A percentile compares a stretch with the other conserved stretches of the same genome.
Conservation (phyloP, 2,888 invertebrate species). For the Cylindroiulus punctatus region DNA sequence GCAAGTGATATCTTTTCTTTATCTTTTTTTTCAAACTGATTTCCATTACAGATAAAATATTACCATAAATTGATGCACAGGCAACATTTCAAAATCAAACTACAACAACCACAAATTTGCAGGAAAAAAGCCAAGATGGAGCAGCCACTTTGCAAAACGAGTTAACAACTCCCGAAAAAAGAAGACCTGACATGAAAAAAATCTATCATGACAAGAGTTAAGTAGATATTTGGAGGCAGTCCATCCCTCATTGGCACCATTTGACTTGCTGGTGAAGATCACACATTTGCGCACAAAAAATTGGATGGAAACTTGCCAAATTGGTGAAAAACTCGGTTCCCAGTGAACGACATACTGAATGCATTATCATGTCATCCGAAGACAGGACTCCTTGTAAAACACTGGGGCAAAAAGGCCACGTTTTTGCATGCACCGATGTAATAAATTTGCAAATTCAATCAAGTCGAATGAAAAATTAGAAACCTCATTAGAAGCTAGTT, state of each 20-base stretch:
- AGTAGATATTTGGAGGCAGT: conserved; percentile 50
- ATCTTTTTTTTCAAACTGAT: background rate
- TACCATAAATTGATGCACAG: conserved; percentile 24
- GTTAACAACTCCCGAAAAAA: conserved; percentile 32
- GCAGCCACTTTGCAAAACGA: conserved; percentile 32
- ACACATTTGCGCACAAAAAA: conserved; percentile 10
- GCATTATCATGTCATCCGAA: conserved; percentile 32
- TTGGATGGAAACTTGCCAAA: conserved; percentile 24
- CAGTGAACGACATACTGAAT: conserved; percentile 32
- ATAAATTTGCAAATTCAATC: conserved; percentile 26
- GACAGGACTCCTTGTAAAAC: conserved; percentile 10
- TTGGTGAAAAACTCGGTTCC: conserved; percentile 16
- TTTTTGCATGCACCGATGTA: conserved; percentile 32
- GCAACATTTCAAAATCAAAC: conserved; percentile 32
- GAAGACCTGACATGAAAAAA: conserved; percentile 19
- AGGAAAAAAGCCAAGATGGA: background rate
- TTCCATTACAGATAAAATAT: conserved; percentile 18
- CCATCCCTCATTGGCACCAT: conserved; percentile 49
- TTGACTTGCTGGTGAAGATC: conserved; percentile 33
- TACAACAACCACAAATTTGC: conserved; percentile 32
- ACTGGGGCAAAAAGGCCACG: conserved; percentile 8
- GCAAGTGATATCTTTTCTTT: background rate
- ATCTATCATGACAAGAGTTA: conserved; percentile 40
- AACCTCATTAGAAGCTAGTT: conserved; percentile 5
- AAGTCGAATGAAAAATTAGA: conserved; percentile 20